Evolutionary conservation across 1,140 invertebrate species (phyloP).

Genomic region (Akabosia matsudoensis): DNA sequence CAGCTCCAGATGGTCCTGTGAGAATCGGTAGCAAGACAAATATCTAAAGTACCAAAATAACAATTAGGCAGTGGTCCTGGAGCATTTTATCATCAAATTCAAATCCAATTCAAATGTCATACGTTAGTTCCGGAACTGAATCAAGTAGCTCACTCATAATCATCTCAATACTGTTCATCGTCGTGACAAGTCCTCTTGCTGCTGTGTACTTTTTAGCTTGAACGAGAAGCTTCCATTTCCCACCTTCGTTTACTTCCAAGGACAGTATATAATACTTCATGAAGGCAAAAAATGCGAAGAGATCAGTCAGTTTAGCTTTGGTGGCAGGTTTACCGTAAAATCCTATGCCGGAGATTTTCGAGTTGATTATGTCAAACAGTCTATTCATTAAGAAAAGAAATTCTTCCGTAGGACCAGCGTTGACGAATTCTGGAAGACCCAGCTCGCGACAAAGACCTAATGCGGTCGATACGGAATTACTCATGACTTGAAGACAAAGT

Average conservation of each 20-base stretch:
- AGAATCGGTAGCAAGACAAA: conserved; percentile 48
- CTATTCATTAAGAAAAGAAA: conserved; percentile 7
- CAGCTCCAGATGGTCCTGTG: conserved; percentile 52
- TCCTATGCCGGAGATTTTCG: neutral
- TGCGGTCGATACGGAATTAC: conserved; percentile 28
- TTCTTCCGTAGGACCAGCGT: conserved; percentile 15
- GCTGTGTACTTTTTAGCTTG: conserved; percentile 45
- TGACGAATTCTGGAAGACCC: conserved; percentile 23
- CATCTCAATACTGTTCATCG: conserved; percentile 31
- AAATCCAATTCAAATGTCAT: neutral
- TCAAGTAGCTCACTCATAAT: neutral
- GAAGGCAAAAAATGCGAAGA: neutral
- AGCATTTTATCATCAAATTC: neutral
- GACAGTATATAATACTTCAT: neutral
- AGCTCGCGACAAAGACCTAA: conserved; percentile 28
- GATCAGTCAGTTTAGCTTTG: neutral
- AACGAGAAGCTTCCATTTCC: neutral
- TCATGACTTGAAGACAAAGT: conserved; percentile 33
- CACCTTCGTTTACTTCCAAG: neutral
- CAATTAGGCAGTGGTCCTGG: neutral
- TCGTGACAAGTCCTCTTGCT: conserved; percentile 45
- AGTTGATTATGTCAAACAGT: conserved; percentile 43
- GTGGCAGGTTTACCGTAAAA: conserved; percentile 33
- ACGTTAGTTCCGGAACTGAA: no score
- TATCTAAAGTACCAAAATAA: conserved; percentile 30